Evolutionary conservation across 2,113 vertebrate species (phyloP), one percentile per base, ranked within the genome.

Genomic region (Tautogolabrus adspersus): DNA sequence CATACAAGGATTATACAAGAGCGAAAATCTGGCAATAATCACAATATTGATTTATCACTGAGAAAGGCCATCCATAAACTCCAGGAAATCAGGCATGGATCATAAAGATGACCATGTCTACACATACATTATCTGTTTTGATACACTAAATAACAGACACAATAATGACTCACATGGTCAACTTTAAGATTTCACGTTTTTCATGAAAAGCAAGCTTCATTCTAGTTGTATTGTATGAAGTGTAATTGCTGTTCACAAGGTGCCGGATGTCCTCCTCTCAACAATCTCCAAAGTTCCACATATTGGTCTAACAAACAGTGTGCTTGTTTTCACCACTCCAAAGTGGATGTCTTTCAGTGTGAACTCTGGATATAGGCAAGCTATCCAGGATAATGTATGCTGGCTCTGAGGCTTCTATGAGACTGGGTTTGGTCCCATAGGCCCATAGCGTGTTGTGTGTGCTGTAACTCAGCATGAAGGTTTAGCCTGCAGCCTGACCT

Each of bases 401-500:
- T 54, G 9, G 11, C 63, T 59, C 12, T 38, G 26, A 71, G 57
- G 38, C 54, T 59, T 55, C 30, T 34, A 47, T 40, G 63, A 78
- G 69, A 49, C n/a, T 7, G 8, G 12, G 21, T 47, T 10, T 38
- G 63, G 60, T 77, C 81, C 70, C 78, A 65, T 38, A 84, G 57
- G 38, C 72, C 69, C 74, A 72, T 83, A 34, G 85, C 65, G 38
- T 90, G 84, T 61, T 66, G 72, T 66, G 63, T 69, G 60, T 68
- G 63, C 72, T 81, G 58, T 82, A 72, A 78, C 69, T 70, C 52
- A 71, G 81, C 68, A 60, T 81, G 69, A 63, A 79, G 77, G 63
- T 75, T 87, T 71, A 80, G 75, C 68, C 66, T 47, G 46, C 86
- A 72, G 87, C 64, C 63, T 88, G 85, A 90, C 78, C 72, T 66